Evolutionary conservation across 1,140 invertebrate species (phyloP), one percentile per base, ranked within the genome.

Genomic region (Euborellia annulipes): DNA sequence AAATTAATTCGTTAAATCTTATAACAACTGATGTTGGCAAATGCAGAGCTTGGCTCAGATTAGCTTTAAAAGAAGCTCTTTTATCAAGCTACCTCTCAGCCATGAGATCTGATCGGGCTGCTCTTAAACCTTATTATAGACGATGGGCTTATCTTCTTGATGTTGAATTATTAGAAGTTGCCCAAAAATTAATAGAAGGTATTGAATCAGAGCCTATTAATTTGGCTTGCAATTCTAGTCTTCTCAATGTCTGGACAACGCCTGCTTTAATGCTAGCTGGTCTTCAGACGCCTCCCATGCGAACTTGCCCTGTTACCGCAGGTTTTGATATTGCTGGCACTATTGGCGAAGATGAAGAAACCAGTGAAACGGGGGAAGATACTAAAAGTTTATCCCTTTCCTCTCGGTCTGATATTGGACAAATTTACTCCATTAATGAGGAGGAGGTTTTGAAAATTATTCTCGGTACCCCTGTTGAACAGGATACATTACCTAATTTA

Each of bases 1-100:
- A 88, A 21, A 18, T 30, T 14, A 41, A 54, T 50, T 48, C 27
- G 16, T 43, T 47, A 19, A 32, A 27, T 9, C 34, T 47, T 62
- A 81, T 95, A 17, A 82, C 73, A 13, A 88, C 82, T 3, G 90
- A 96, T 62, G 79, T 91, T 49, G 92, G 91, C 0, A 76, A 86
- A 48, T 90, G 87, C 54, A 66, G 91, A 49, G 85, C 87, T 4
- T 96, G 90, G 91, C 70, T 95, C 7, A 68, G 91, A 2, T 60
- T 88, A 43, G 81, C 85, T 0, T 60, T 96, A 0, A 95, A 95
- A 62, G 89, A 95, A 55, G 83, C 82, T 3, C 61, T 93, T 1
- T 65, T 95, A 36, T 77, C 79, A 2, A 89, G 85, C 37, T 95
- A 94, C 58, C 65, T 95, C 30, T 72, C 75, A 36, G 79, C 83